Evolutionary conservation across 2,113 vertebrate species (phyloP).

Genomic region (Dasyprocta punctata): DNA sequence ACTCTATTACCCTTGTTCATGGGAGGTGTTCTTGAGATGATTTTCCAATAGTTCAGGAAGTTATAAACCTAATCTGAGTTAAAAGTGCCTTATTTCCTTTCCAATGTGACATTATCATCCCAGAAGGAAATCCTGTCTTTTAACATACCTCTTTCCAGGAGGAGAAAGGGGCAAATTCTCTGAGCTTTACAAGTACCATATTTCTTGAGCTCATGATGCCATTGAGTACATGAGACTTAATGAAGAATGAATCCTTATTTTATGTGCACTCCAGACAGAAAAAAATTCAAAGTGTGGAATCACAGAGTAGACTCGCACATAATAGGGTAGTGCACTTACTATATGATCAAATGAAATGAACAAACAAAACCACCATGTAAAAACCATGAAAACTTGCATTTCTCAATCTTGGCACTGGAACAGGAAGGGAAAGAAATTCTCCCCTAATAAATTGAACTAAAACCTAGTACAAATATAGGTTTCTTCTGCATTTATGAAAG

Average conservation of each 20-base stretch:
- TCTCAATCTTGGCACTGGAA: not conserved
- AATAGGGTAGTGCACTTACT: not conserved
- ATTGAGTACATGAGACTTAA: not conserved
- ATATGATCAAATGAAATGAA: not conserved
- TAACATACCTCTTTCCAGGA: not conserved
- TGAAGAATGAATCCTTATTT: not conserved
- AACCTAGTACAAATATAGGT: not conserved
- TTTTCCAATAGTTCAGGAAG: constrained; percentile 34
- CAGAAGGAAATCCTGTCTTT: constrained; percentile 33
- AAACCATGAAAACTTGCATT: not conserved
- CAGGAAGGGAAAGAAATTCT: not conserved
- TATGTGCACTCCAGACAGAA: not conserved
- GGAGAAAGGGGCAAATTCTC: not conserved
- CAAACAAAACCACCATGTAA: not conserved
- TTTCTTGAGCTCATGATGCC: not conserved
- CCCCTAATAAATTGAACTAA: constrained; percentile 35
- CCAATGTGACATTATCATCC: constrained; percentile 25
- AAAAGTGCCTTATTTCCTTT: constrained; percentile 44
- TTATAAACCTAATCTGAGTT: not conserved
- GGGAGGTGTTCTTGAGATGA: constrained; percentile 36
- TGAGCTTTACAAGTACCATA: not conserved
- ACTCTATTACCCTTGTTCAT: not conserved
- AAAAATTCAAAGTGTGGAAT: not conserved
- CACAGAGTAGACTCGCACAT: not conserved
- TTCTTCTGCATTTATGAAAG: constrained; percentile 50